Base-by-base conservation (phyloP, 2,888 invertebrate genomes). In the Pilophorus perplexus region DNA sequence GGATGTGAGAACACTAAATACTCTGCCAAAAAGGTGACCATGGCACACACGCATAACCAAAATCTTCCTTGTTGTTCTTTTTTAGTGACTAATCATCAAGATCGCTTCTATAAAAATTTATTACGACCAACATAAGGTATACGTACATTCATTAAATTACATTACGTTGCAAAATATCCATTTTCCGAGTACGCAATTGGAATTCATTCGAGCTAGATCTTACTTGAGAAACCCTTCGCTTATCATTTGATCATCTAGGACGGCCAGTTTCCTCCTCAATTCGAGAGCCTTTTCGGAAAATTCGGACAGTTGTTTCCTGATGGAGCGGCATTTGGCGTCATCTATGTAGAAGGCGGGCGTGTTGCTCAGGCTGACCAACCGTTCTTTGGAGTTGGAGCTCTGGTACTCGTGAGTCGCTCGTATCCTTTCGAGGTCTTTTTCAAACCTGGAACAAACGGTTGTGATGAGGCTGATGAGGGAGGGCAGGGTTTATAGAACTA, bases 301-400 rank as follows among this genome's bases (percentile, higher is more conserved):
- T 16, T 48, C 50, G 6, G 55, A 46, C n/a, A 69, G 27, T 14
- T 69, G 54, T 46, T 62, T 57, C 6, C 69, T 18, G 18, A 69
- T 55, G 12, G 59, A 22, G 37, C 52, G 40, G 2, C 62, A 38
- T 33, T 65, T 65, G 8, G 38, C 33, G 48, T 67, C 66, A 27
- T 54, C 67, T 12, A 69, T 42, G 38, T 68, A 68, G 22, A 66
- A 48, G 20, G 54, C 68, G 12, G 33, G 28, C 18, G 18, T 54
- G 38, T 57, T 52, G n/a, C 18, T 52, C 20, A 66, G 46, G 10
- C 44, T 33, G 23, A 12, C 48, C 3, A 33, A 20, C 27, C 23
- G 33, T 18, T 66, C 46, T 22, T 46, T 59, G 2, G 25, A 27
- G 3, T 23, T 25, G 22, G 66, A 12, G 3, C 12, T 12, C n/a